These are phyloP conservation scores for Suricata suricatta DNA, from an alignment of 2,113 vertebrate species.

Conservation along the genomic window DNA sequence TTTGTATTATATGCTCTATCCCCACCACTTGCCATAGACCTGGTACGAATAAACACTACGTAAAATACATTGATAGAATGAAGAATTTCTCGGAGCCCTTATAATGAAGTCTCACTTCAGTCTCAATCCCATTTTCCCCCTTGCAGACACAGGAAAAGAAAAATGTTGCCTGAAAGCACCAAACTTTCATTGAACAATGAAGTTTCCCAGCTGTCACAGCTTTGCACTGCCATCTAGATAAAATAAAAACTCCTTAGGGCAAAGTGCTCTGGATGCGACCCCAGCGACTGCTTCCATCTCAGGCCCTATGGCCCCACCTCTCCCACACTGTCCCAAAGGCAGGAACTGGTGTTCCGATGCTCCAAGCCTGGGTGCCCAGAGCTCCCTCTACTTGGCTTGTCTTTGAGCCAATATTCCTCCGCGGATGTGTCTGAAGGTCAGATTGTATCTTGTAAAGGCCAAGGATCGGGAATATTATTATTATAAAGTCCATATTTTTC, in stretches of 20 bases:
- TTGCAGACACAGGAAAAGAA: not conserved
- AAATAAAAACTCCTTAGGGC: not conserved
- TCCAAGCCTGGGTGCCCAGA: not conserved
- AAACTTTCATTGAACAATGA: not conserved
- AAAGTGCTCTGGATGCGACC: not conserved
- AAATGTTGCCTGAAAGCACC: not conserved
- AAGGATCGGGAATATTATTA: not conserved
- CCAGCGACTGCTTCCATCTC: not conserved
- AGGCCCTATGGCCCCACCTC: not conserved
- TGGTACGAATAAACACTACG: not conserved
- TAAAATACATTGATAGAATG: conserved; percentile 5
- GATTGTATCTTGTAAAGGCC: not conserved
- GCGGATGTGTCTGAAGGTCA: not conserved
- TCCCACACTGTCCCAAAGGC: not conserved
- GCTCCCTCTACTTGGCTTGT: not conserved
- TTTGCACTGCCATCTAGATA: not conserved
- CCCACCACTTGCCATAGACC: not conserved
- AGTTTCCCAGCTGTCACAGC: not conserved
- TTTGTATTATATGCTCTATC: not conserved
- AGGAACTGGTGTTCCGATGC: not conserved
- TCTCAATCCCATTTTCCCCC: not conserved
- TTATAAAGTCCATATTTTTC: not conserved
- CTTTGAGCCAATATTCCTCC: not conserved
- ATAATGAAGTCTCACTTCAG: not conserved
- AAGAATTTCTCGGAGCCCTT: not conserved